A percentile compares a stretch with the other conserved stretches of the same genome.
These are phyloP conservation scores for Hipparchia sbordonii DNA, from an alignment of 2,888 invertebrate species.

Conservation along the genomic window DNA sequence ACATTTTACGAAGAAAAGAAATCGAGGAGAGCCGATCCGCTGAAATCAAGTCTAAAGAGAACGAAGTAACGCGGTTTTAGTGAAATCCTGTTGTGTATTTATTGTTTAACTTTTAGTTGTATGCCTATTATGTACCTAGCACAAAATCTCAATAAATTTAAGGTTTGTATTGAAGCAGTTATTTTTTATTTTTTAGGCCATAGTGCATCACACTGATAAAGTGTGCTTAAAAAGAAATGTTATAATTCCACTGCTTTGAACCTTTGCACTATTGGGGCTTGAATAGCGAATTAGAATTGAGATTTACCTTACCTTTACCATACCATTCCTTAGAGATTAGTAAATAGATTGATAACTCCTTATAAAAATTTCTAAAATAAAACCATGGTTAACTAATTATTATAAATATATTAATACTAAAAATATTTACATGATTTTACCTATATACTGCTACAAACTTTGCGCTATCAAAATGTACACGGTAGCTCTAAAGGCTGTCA, in stretches of 20 bases:
- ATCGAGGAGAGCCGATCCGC: constrained; percentile 42
- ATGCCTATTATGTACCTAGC: constrained; percentile 52
- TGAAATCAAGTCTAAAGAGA: constrained; percentile 60
- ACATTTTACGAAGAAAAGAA: constrained; percentile 58
- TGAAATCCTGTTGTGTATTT: constrained; percentile 46
- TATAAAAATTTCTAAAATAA: not conserved
- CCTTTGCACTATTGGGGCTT: no score
- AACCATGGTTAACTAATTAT: not conserved
- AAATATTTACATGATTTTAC: not conserved
- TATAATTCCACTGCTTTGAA: no score
- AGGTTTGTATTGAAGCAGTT: constrained; percentile 58
- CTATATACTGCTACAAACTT: not conserved
- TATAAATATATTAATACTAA: not conserved
- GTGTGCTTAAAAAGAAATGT: no score
- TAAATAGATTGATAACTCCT: no score
- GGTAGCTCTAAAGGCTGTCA: no score
- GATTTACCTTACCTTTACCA: no score
- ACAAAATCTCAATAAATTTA: constrained; percentile 77
- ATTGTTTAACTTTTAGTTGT: constrained; percentile 48
- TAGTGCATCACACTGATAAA: no score
- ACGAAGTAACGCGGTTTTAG: constrained; percentile 74
- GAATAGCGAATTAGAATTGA: no score
- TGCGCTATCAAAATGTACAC: not conserved
- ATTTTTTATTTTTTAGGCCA: no score
- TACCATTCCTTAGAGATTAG: no score